Base-by-base conservation (phyloP, 2,797 vertebrate genomes). In the Coilia nasus region DNA sequence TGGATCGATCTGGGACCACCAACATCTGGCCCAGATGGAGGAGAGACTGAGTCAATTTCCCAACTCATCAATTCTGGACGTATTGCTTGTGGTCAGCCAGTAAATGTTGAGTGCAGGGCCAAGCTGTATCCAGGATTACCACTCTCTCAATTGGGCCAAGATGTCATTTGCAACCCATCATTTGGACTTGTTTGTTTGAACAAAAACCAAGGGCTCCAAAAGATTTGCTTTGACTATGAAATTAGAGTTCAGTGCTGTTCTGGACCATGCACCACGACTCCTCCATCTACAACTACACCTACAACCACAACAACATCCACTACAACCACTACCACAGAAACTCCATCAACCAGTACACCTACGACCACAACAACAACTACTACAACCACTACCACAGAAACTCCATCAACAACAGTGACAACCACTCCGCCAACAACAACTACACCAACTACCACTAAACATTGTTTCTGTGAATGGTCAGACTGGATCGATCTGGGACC, bases 141-240 rank as follows among this genome's bases (percentile, higher is more conserved):
- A 46, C 46, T 87, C 15, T 83, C 84, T 25, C 2, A 81, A 19
- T 25, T 87, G 56, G 86, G 86, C 2, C 82, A 85, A 28, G 62
- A 67, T 31, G 62, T 54, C 50, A 67, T 3, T 28, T 67, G 62
- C 23, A 67, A 71, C 14, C n/a, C 84, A 59, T 41, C 59, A 4
- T 75, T 81, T n/a, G 89, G 89, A 35, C 59, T 83, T 35, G 35
- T 87, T 21, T 92, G 92, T 46, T 15, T 67, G 5, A 92, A 92
- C 85, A 87, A 86, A 44, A 83, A 88, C 9, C 92, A 92, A 88
- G 86, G 84, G 0, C 25, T 85, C 31, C 54, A 46, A 2, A 67
- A 84, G 31, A 9, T 87, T 0, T 93, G 91, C 84, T 89, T 91
- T 54, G 89, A 93, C 80, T 93, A 93, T 64, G 87, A 92, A 35